Evolutionary conservation across 2,888 invertebrate species (phyloP), one percentile per base, ranked within the genome.

Genomic region (Coecobrya sp.): DNA sequence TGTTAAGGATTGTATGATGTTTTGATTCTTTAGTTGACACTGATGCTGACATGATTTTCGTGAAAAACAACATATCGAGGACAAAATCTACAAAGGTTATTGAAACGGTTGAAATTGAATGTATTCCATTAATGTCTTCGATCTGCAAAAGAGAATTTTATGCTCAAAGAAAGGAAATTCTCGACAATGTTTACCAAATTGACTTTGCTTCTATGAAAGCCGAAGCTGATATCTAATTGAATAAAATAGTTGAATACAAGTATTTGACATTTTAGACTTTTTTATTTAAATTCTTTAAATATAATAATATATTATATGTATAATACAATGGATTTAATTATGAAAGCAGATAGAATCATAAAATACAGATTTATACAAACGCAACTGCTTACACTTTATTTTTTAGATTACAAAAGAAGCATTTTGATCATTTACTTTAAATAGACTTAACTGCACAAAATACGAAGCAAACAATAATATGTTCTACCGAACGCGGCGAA

Each of bases 61-160:
- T 87, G 16, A 65, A 59, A 55, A 88, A 91, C 62, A 85, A 79
- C 85, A 27, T 19, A 42, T 89, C 91, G 8, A 91, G 81, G 45
- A 52, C 86, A 16, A 88, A 86, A 45, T 86, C 70, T 13, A 96
- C 97, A 0, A 95, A 96, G 81, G 97, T 97, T 94, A 95, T 96
- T 27, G 97, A 97, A 95, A 95, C 95, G 0, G 96, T 97, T 16
- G 95, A 96, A 25, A 97, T 97, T 95, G 96, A 97, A 95, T 97
- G 97, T 94, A 97, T 97, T 0, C 96, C 96, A 11, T 95, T 97
- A 4, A 95, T 97, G 70, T 96, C 96, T 3, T 93, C 94, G 0
- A 96, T 97, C 89, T 97, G 97, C 94, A 95, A 96, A 68, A 96
- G 96, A 49, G 97, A 97, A 95, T 96, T 96, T 25, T 95, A 95